Percentiles rank a stretch among this genome's conserved stretches.
phyloP scores from a whole-genome alignment of 2,113 vertebrate species.

The Engraulis encrasicolus region DNA sequence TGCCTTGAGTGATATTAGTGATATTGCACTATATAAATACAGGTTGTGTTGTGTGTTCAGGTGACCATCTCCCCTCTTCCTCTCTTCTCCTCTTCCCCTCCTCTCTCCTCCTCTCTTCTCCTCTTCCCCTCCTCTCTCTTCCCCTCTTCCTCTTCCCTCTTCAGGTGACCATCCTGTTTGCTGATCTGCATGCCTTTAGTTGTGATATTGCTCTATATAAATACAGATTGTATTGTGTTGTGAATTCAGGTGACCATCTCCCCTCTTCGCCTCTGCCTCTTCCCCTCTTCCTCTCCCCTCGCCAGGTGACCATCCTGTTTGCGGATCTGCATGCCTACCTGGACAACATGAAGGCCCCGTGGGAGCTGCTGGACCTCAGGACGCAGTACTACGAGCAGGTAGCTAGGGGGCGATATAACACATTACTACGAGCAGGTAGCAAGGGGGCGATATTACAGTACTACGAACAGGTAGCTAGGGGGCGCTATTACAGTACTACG shows the following conservation, averaged over 20 bases:
- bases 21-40: no score
- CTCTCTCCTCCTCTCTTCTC: not conserved
- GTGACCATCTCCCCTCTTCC: not conserved
- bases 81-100: no score
- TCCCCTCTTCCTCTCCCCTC: conserved; percentile 6
- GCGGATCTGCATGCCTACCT: conserved; percentile 95
- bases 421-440: no score
- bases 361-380: conserved; percentile 93
- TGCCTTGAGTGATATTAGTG: no score
- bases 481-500: conserved; percentile 93
- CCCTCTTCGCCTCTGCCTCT: not conserved
- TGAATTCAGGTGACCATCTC: no score
- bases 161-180: conserved; percentile 94
- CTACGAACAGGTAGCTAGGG: no score
- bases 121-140: no score
- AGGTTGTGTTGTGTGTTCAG: no score
- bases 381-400: conserved; percentile 90
- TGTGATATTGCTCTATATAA: no score
- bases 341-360: conserved; percentile 99
- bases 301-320: conserved; percentile 92
- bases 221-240: no score
- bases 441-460: no score
- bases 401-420: no score
- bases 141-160: conserved; percentile 9
- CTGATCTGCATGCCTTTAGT: conserved; percentile 95